These are phyloP conservation scores for Yponomeuta evonymella DNA, from an alignment of 2,888 invertebrate genomes.

Conservation along the genomic window DNA sequence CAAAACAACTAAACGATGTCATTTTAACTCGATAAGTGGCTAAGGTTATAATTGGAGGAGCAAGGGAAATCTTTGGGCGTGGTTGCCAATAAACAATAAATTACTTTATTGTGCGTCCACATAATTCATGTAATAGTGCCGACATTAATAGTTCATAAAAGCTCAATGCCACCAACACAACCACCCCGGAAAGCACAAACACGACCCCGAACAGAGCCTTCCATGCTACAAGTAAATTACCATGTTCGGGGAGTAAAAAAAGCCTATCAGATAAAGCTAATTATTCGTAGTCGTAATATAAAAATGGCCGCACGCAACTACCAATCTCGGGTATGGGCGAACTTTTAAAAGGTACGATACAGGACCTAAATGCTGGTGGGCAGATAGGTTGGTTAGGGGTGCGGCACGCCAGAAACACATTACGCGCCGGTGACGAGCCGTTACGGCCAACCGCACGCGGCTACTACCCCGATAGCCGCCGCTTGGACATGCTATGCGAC, in stretches of 20 bases:
- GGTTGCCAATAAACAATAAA: neutral
- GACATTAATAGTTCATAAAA: slow-evolving; percentile 15
- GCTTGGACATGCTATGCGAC: slow-evolving; percentile 63
- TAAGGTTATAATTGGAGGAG: neutral
- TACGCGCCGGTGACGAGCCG: slow-evolving; percentile 62
- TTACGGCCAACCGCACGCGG: slow-evolving; percentile 69
- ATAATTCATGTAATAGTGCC: slow-evolving; percentile 3
- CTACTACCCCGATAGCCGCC: slow-evolving; percentile 57
- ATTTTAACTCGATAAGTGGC: neutral
- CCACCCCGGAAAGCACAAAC: slow-evolving; percentile 23
- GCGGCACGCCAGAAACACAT: slow-evolving; percentile 72
- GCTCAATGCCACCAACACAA: slow-evolving; percentile 16
- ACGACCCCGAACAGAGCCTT: slow-evolving; percentile 42
- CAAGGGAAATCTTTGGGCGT: neutral
- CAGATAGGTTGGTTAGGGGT: slow-evolving; percentile 58
- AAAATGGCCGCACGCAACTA: slow-evolving; percentile 61
- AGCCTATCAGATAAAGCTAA: slow-evolving; percentile 61
- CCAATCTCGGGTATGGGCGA: slow-evolving; percentile 58
- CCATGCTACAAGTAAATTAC: slow-evolving; percentile 57
- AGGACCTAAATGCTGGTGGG: slow-evolving; percentile 57
- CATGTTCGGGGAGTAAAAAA: slow-evolving; percentile 46
- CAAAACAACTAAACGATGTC: neutral
- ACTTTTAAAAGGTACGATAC: slow-evolving; percentile 58
- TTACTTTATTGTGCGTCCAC: slow-evolving; percentile 2
- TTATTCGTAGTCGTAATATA: slow-evolving; percentile 60